Evolutionary conservation across 2,888 invertebrate genomes (phyloP).

Genomic region (Sclerodermus sp.): DNA sequence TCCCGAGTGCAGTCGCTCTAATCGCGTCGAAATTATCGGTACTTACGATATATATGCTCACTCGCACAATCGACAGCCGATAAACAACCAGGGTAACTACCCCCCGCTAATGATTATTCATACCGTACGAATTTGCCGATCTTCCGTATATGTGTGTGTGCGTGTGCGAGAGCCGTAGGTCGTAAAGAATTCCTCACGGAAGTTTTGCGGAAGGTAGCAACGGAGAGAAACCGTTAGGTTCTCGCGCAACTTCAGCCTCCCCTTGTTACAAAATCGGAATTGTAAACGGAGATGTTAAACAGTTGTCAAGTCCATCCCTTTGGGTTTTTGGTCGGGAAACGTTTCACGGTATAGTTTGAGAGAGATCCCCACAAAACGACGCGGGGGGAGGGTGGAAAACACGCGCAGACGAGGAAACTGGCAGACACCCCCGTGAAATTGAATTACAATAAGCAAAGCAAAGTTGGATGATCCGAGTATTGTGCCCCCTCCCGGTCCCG

Average conservation of each 20-base stretch:
- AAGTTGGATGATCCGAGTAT: conserved; percentile 52
- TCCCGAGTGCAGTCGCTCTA: conserved; percentile 5
- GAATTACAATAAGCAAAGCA: conserved; percentile 53
- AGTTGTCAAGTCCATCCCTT: conserved; percentile 47
- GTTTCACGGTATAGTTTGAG: conserved; percentile 27
- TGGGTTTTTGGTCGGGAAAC: conserved; percentile 32
- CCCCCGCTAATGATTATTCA: too few relatives aligned
- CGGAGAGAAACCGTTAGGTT: neutral
- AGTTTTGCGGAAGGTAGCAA: too few relatives aligned
- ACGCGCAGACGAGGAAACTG: conserved; percentile 26
- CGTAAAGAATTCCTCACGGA: too few relatives aligned
- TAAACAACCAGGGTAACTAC: too few relatives aligned
- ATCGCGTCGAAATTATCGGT: conserved; percentile 9
- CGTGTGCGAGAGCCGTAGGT: too few relatives aligned
- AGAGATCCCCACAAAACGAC: conserved; percentile 14
- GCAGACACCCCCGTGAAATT: conserved; percentile 48
- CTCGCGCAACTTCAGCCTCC: too few relatives aligned
- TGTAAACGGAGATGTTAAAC: conserved; percentile 45
- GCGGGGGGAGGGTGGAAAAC: conserved; percentile 11
- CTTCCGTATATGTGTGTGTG: too few relatives aligned
- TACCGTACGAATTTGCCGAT: too few relatives aligned
- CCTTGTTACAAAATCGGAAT: conserved; percentile 23
- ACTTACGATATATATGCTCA: neutral
- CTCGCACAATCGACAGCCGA: too few relatives aligned
- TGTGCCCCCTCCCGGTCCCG: conserved; percentile 32